phyloP scores from a whole-genome alignment of 2,888 invertebrate genomes.

The Amphipoea oculea region DNA sequence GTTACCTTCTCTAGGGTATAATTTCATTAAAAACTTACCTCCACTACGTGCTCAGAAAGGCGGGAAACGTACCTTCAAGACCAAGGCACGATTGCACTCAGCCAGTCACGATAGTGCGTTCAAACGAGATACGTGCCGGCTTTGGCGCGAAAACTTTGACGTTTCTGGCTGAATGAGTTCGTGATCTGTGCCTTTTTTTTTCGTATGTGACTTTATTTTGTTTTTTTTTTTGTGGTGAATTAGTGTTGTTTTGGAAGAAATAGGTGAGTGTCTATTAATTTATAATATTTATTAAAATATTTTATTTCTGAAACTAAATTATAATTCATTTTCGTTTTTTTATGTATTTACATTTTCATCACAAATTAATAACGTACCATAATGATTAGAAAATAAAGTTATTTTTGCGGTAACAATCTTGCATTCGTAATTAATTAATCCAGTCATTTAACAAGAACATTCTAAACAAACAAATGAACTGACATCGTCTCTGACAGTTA shows the following conservation, averaged over 20 bases:
- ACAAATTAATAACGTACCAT: neutral
- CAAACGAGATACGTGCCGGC: conserved; percentile 57
- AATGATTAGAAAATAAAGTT: neutral
- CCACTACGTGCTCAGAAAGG: conserved; percentile 51
- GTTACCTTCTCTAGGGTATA: conserved; percentile 57
- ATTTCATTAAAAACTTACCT: conserved; percentile 63
- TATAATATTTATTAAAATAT: neutral
- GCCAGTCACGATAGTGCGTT: conserved; percentile 58
- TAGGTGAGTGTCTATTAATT: conserved; percentile 38
- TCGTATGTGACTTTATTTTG: conserved; percentile 48
- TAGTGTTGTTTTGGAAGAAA: conserved; percentile 47
- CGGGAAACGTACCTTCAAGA: conserved; percentile 61
- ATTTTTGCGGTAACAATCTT: neutral
- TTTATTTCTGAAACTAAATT: neutral
- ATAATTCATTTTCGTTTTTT: neutral
- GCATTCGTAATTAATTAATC: neutral
- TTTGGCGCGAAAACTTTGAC: conserved; percentile 65
- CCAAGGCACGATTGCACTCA: conserved; percentile 51
- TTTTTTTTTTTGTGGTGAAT: conserved; percentile 39
- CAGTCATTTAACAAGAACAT: neutral
- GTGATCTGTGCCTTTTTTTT: conserved; percentile 54
- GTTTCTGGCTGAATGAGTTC: conserved; percentile 53
- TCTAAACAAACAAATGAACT: conserved; percentile 20
- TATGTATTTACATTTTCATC: neutral
- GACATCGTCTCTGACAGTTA: neutral